Conservation (phyloP, 2,113 vertebrate species). For the Chitala chitala region DNA sequence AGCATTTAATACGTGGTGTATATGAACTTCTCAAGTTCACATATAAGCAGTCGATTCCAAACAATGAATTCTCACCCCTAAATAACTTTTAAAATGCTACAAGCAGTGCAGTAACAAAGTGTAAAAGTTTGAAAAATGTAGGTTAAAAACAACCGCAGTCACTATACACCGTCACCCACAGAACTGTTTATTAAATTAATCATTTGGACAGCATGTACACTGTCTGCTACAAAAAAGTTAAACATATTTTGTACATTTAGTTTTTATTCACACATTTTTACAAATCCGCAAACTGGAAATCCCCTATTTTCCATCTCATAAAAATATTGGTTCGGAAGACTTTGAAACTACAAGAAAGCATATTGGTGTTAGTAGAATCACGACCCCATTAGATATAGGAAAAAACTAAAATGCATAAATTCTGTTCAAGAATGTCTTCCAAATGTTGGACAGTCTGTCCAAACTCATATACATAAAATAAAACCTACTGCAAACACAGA, state of each 20-base stretch:
- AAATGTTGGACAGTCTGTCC: neutral
- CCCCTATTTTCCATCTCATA: slow-evolving; percentile 31
- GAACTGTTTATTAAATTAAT: neutral
- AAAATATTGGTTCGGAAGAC: slow-evolving; percentile 54
- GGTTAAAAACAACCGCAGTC: too few species aligned
- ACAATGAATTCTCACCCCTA: too few species aligned
- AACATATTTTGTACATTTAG: slow-evolving; percentile 17
- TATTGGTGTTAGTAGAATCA: slow-evolving; percentile 29
- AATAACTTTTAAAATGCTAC: too few species aligned
- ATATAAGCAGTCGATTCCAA: too few species aligned
- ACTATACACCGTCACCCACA: too few species aligned
- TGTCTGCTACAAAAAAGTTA: neutral
- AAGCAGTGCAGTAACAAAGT: neutral
- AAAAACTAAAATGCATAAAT: neutral
- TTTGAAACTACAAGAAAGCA: slow-evolving; percentile 32
- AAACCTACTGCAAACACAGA: neutral
- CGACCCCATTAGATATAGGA: neutral
- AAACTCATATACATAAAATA: neutral
- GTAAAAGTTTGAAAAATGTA: neutral
- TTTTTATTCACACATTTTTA: slow-evolving; percentile 55
- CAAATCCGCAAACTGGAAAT: slow-evolving; percentile 47
- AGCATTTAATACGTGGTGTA: too few species aligned
- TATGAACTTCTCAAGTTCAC: too few species aligned
- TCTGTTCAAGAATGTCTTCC: neutral
- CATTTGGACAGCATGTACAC: too few species aligned